Evolutionary conservation across 2,888 invertebrate genomes (phyloP), one percentile per base, ranked within the genome.

Genomic region (Hyposoter didymator): DNA sequence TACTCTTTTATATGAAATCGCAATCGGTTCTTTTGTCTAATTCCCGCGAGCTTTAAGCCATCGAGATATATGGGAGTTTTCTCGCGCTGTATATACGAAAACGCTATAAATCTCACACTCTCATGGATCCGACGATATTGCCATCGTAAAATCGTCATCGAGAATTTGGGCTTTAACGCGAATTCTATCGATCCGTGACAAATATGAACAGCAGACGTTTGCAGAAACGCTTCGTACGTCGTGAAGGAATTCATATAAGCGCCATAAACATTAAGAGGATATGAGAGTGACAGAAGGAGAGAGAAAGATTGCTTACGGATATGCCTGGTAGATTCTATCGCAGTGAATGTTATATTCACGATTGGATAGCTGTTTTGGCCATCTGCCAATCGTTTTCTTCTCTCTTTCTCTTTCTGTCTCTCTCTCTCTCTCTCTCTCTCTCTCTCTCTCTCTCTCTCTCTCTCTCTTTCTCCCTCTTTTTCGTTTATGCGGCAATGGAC

Each of bases 341-440:
- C 59, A 59, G 62, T 22, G 62, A 64, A 62, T 73, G 70, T 76
- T 72, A 73, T 80, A 83, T 67, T 80, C 76, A 55, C 80, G 76
- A 85, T 80, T 73, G 85, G 72, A 85, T 83, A 83, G 80, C 70
- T 78, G 78, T 69, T 84, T 86, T 87, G 86, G 84, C 87, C 86
- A 87, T 87, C 84, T 86, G 87, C 86, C 86, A 82, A 78, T 79
- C 78, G 19, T 82, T 76, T 70, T 45, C 52, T 62, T 62, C 62
- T 10, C 49, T 39, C 59, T 73, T 39, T 43, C 49, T 17, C 35
- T n/a, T 14, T 49, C 14, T 35, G 62, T 79, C 64, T 49, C 59
- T 10, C 49, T 39, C 59, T 73, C 49, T 43, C 49, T 17, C 35
- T n/a, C 19, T 49, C 14, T 35, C 67, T 79, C 64, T 49, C 52